Evolutionary conservation across 2,888 invertebrate species (phyloP).

Genomic region (Caenorhabditis imperialis): DNA sequence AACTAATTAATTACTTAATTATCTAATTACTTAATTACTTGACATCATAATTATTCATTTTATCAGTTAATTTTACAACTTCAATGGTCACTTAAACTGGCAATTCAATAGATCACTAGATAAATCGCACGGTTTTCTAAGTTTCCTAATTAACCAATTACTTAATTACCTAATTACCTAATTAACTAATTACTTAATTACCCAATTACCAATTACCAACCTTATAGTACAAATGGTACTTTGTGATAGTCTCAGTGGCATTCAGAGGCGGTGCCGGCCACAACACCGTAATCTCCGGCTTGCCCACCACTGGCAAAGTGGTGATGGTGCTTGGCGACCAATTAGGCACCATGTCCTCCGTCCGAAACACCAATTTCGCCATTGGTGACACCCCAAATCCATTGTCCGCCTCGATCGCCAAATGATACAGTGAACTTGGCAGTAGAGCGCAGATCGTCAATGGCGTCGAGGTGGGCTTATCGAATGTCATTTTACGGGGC

Average conservation of each 20-base stretch:
- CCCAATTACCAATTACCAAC: too few species aligned
- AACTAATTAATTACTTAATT: too few species aligned
- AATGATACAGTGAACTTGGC: conserved; percentile 61
- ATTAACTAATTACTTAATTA: too few species aligned
- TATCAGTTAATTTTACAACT: too few species aligned
- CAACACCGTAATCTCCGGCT: conserved; percentile 53
- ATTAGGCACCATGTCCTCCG: conserved; percentile 68
- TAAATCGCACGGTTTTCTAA: too few species aligned
- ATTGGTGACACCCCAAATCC: conserved; percentile 72
- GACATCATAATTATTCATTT: too few species aligned
- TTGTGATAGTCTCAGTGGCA: conserved; percentile 31
- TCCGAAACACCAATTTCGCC: conserved; percentile 64
- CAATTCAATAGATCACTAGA: too few species aligned
- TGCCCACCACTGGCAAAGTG: conserved; percentile 56
- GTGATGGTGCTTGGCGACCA: conserved; percentile 67
- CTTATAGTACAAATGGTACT: conserved; percentile 61
- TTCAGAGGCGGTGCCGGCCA: conserved; percentile 48
- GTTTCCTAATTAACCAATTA: too few species aligned
- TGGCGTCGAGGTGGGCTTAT: conserved; percentile 51
- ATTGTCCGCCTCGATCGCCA: conserved; percentile 71
- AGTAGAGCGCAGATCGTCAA: conserved; percentile 65
- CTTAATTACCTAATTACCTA: too few species aligned
- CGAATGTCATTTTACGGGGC: conserved; percentile 34
- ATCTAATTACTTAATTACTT: too few species aligned
- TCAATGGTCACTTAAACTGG: too few species aligned